These are phyloP conservation scores for Orchestes rusci DNA, from an alignment of 2,888 invertebrate genomes.

Conservation along the genomic window DNA sequence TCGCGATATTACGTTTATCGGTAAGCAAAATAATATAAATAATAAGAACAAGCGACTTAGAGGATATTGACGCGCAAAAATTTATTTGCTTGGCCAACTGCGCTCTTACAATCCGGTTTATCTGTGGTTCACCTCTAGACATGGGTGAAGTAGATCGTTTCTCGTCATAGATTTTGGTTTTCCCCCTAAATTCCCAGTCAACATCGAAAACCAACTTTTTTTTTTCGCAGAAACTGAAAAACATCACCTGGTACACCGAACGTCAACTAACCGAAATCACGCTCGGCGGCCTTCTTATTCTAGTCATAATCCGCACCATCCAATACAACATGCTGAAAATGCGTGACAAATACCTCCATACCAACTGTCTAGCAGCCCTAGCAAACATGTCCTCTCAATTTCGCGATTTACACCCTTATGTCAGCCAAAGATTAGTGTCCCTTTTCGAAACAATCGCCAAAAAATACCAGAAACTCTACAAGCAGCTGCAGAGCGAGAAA, in stretches of 20 bases:
- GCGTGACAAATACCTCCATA: constrained; percentile 95
- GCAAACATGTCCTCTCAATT: constrained; percentile 98
- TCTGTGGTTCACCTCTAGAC: no score
- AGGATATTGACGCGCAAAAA: no score
- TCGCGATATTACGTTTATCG: no score
- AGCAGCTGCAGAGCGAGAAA: constrained; percentile 33
- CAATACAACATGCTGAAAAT: constrained; percentile 97
- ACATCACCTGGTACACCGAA: constrained; percentile 91
- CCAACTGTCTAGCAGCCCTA: constrained; percentile 95
- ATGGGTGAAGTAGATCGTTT: no score
- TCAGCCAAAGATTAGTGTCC: constrained; percentile 88
- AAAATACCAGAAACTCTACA: constrained; percentile 63
- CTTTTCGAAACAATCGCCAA: constrained; percentile 87
- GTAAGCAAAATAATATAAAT: no score
- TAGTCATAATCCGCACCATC: constrained; percentile 93
- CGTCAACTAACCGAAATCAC: constrained; percentile 86
- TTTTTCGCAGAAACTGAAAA: constrained; percentile 67
- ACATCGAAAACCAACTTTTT: neutral
- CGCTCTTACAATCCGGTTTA: no score
- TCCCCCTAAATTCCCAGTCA: no score
- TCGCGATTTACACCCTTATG: constrained; percentile 87
- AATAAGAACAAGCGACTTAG: no score
- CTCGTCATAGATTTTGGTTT: no score
- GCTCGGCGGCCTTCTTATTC: constrained; percentile 85
- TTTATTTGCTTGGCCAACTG: no score